Percentiles rank a stretch among this genome's conserved stretches.
phyloP scores from a whole-genome alignment of 2,888 invertebrate species.

The Gerris lacustris region DNA sequence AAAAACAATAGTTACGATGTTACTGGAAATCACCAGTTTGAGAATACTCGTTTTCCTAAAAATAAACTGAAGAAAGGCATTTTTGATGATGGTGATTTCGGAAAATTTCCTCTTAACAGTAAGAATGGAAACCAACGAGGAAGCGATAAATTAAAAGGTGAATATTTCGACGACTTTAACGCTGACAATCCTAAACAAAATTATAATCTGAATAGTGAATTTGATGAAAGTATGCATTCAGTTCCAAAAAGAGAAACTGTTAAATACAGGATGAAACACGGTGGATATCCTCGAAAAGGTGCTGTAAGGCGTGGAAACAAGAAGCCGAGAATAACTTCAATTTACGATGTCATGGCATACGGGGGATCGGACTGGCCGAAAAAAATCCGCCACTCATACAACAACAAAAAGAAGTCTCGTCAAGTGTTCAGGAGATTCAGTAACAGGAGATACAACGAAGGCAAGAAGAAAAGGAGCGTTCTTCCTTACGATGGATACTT shows the following conservation, averaged over 20 bases:
- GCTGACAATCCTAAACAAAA: background rate
- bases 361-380: background rate
- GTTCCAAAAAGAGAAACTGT: background rate
- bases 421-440: background rate
- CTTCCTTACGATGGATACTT: background rate
- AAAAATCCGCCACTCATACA: background rate
- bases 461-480: background rate
- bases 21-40: background rate
- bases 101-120: background rate
- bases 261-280: background rate
- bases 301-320: background rate
- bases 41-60: background rate
- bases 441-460: background rate
- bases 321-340: background rate
- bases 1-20: slow-evolving; percentile 3
- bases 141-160: background rate
- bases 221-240: background rate
- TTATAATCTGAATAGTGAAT: background rate
- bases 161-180: background rate
- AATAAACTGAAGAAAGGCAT: background rate
- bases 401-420: background rate
- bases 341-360: background rate
- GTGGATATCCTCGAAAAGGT: background rate
- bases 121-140: background rate
- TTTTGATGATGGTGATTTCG: background rate